Conservation (phyloP, 2,888 invertebrate genomes). For the Aphrophora alni region DNA sequence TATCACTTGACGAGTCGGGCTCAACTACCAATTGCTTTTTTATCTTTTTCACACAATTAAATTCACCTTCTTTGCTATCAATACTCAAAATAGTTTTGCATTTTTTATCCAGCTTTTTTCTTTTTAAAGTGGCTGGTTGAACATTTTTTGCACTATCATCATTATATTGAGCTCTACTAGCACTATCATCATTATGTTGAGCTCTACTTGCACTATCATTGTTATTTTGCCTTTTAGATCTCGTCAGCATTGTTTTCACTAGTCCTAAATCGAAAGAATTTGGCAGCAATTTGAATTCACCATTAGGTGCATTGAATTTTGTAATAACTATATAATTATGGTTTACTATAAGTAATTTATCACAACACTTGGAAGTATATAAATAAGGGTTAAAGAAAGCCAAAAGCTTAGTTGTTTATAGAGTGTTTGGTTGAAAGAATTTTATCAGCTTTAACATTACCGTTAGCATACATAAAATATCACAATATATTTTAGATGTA, state of each 20-base stretch:
- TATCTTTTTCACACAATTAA: not conserved
- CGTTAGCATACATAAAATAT: not conserved
- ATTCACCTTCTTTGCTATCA: not conserved
- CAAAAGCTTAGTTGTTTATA: not conserved
- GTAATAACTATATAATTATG: not conserved
- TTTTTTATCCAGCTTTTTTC: not conserved
- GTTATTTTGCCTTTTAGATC: not conserved
- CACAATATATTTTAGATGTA: not conserved
- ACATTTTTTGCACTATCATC: no score
- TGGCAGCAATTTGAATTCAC: not conserved
- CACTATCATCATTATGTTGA: no score
- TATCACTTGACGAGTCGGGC: not conserved
- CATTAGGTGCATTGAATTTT: not conserved
- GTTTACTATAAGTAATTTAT: not conserved
- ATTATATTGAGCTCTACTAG: not conserved
- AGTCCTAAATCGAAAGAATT: not conserved
- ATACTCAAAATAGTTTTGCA: not conserved
- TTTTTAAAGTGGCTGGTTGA: not conserved
- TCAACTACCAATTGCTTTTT: not conserved
- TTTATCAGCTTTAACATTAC: not conserved
- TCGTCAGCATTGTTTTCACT: not conserved
- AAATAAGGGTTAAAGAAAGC: not conserved
- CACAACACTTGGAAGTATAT: not conserved
- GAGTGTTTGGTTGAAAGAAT: not conserved
- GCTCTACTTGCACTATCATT: no score